Evolutionary conservation across 2,888 invertebrate species (phyloP), one percentile per base, ranked within the genome.

Genomic region (Erebia epiphron): DNA sequence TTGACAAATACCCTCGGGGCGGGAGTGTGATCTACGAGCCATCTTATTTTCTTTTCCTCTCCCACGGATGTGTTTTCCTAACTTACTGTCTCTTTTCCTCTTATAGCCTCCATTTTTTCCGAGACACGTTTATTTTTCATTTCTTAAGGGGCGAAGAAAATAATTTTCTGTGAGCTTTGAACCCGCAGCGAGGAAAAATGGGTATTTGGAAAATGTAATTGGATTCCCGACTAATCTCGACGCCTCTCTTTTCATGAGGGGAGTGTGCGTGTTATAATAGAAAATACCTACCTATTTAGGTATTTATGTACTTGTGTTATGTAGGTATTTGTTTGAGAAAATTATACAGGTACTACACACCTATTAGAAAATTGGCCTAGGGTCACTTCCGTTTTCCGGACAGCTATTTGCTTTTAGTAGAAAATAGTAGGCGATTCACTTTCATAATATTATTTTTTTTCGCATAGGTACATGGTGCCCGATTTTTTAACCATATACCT

Each of bases 131-230:
- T 92, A 92, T 92, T 92, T 92, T 92, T 91, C 92, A 92, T 92
- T 89, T 90, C 90, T 86, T 87, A 82, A 79, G 85, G 89, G 88
- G 86, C 84, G 86, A 86, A 85, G 89, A 90, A 92, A 92, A 93
- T 92, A 89, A 92, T 92, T 93, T 92, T 89, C 91, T 82, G 80
- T 89, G 90, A 91, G 91, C 91, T 92, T 89, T 91, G 91, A 91
- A 90, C 91, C 87, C 84, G 86, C 86, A 85, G 83, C 84, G 86
- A 85, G 87, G 87, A 90, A 91, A 91, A 91, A 89, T 88, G 86
- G 84, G 87, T 91, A 88, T 91, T 90, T 89, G 80, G 88, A 88
- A 92, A 91, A 90, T 88, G 89, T 91, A 92, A 93, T 93, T 92
- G 92, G 91, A 92, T 92, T 92, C 87, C 82, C 82, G 83, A 88